Conservation (phyloP, 1,140 invertebrate genomes). For the Tetragonula clypearis region DNA sequence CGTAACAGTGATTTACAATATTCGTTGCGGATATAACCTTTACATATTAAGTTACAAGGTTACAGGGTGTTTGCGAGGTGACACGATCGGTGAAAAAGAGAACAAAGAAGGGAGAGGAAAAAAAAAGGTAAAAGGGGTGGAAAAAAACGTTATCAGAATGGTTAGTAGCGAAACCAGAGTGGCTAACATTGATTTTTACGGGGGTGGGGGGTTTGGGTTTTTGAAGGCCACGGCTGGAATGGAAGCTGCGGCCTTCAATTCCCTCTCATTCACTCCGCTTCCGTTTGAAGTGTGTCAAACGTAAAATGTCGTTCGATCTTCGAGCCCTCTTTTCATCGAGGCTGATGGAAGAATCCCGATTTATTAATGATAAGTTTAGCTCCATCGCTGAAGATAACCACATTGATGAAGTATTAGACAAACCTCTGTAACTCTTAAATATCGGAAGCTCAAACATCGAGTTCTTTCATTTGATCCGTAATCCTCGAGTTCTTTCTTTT, state of each 20-base stretch:
- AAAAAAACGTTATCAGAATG: conserved; percentile 66
- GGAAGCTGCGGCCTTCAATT: conserved; percentile 61
- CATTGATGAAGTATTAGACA: background rate
- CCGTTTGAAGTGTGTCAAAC: background rate
- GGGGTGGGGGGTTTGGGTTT: conserved; percentile 55
- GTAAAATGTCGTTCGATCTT: conserved; percentile 2
- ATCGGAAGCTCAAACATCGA: background rate
- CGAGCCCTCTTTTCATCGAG: no score
- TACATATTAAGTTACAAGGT: background rate
- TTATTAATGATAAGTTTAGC: background rate
- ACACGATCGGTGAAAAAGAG: background rate
- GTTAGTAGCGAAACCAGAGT: conserved; percentile 66
- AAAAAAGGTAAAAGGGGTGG: conserved; percentile 2
- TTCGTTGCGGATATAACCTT: background rate
- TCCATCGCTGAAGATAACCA: background rate
- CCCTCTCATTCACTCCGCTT: conserved; percentile 49
- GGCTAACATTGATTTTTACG: conserved; percentile 71
- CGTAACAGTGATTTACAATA: no score
- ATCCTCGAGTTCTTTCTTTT: background rate
- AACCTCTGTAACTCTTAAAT: background rate
- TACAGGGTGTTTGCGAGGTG: background rate
- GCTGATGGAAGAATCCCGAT: background rate
- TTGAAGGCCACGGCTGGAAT: conserved; percentile 63
- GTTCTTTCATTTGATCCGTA: no score
- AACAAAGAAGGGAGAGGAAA: background rate